Evolutionary conservation across 2,888 invertebrate genomes (phyloP).

Genomic region (Stenichneumon culpator): DNA sequence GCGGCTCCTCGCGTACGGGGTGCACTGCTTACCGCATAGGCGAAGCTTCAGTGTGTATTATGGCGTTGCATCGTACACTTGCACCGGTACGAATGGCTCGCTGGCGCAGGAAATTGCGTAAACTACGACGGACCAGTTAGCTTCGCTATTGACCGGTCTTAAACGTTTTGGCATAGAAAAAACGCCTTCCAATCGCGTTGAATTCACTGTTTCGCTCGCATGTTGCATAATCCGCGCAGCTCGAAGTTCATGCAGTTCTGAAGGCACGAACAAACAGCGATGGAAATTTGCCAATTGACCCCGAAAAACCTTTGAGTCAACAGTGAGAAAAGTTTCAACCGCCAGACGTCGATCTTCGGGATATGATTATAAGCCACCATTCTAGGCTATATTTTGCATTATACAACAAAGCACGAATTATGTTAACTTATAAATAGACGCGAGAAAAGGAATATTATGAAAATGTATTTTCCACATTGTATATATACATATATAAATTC

Average conservation of each 20-base stretch:
- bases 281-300: constrained; percentile 61
- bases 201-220: constrained; percentile 9
- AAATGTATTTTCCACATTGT: background rate
- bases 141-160: constrained; percentile 67
- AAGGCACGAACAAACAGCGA: constrained; percentile 24
- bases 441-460: constrained; percentile 6
- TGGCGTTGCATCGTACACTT: background rate
- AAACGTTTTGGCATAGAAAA: constrained; percentile 66
- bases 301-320: constrained; percentile 44
- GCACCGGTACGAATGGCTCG: constrained; percentile 36
- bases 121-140: constrained; percentile 66
- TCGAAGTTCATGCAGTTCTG: background rate
- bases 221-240: background rate
- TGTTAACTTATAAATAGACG: constrained; percentile 10
- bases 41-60: background rate
- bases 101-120: constrained; percentile 67
- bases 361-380: background rate
- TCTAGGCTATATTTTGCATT: background rate
- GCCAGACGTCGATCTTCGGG: background rate
- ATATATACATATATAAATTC: constrained; percentile 13
- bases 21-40: background rate
- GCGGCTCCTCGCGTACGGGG: background rate
- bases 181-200: constrained; percentile 37
- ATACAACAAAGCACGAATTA: constrained; percentile 38
- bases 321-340: constrained; percentile 38